Conservation (phyloP, 2,113 vertebrate species). For the Stomatorhinus ivindoensis region DNA sequence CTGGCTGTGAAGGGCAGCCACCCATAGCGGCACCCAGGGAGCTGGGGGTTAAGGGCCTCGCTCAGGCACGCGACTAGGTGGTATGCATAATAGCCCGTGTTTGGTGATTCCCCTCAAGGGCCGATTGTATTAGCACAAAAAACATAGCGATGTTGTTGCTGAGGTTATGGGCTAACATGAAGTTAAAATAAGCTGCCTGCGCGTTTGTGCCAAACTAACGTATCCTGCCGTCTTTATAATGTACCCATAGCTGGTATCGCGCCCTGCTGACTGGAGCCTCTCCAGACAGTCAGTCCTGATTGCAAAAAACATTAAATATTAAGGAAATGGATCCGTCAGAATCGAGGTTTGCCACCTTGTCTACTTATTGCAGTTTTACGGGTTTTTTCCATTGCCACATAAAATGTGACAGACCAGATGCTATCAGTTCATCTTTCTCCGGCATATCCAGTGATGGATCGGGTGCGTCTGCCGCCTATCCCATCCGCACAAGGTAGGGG, state of each 20-base stretch:
- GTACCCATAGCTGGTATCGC: not conserved
- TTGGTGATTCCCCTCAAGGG: not conserved
- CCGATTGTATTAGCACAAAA: not conserved
- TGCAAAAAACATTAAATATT: not conserved
- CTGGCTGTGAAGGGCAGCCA: too few species aligned
- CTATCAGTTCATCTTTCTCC: not conserved
- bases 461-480: not conserved
- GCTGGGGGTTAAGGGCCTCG: too few species aligned
- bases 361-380: not conserved
- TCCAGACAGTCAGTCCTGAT: not conserved
- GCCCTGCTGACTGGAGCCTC: not conserved
- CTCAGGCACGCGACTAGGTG: not conserved
- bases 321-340: not conserved
- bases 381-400: not conserved
- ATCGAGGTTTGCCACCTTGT: not conserved
- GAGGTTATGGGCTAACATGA: not conserved
- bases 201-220: not conserved
- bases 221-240: not conserved
- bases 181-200: not conserved
- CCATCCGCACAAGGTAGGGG: not conserved
- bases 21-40: too few species aligned
- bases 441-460: not conserved
- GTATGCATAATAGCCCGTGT: not conserved
- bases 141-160: not conserved
- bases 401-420: not conserved